Evolutionary conservation across 2,113 vertebrate genomes (phyloP), one percentile per base, ranked within the genome.

Genomic region (Stictonetta naevosa): DNA sequence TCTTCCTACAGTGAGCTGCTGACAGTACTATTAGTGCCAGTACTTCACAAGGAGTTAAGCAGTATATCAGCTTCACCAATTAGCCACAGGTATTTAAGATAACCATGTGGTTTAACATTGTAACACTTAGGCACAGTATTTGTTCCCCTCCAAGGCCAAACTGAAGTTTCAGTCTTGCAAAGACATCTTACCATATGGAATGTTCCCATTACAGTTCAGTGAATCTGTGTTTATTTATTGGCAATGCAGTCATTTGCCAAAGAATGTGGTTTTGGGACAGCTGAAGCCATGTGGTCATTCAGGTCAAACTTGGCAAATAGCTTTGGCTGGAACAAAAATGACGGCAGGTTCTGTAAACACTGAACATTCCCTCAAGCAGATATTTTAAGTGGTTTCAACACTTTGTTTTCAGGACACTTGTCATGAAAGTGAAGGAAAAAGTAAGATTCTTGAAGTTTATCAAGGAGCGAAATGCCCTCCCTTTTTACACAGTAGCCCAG

Each of bases 251-350:
- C 50, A 82, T 58, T 66, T 87, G 44, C 40, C 82, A 89, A 83
- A 73, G 48, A 95, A 91, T 23, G 26, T 29, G 29, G 16, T 53
- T 18, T 75, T 38, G 64, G 81, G 91, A 90, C 46, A 94, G 74
- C 48, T 83, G 67, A 92, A 95, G 48, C 31, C 31, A 33, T 93
- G 91, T 95, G n/a, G 63, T 69, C 73, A 63, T 44, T 85, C 62
- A 94, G 59, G 50, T 91, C n/a, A 71, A 83, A 69, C 38, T 29
- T 44, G 44, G 28, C 84, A 48, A 40, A 15, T n/a, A 18, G 4
- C 60, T 92, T 77, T 83, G 58, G 53, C 59, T 26, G 29, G 25
- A 89, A 46, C 12, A 58, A 60, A 92, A 95, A 31, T 29, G 81
- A 56, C 28, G 66, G 48, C 13, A 36, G 38, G 38, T 40, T 85